Percentiles rank a stretch among this genome's conserved stretches.
Evolutionary conservation across 2,888 invertebrate species (phyloP).

Genomic region (Synanthedon myopaeformis): DNA sequence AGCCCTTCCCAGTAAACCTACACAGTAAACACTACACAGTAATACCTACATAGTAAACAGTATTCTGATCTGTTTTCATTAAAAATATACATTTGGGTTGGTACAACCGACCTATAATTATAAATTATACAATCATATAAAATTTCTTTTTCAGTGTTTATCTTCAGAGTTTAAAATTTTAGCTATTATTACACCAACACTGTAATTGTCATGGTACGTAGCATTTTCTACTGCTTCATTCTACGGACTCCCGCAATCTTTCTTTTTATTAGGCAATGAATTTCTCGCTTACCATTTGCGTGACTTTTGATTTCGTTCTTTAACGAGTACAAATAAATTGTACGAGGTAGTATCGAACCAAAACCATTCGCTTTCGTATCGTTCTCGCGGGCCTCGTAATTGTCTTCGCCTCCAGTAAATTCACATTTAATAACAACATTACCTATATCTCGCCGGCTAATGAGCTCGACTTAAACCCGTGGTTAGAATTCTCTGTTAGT

Average conservation of each 20-base stretch:
- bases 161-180: no score
- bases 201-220: no score
- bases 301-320: slow-evolving; percentile 17
- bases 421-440: slow-evolving; percentile 23
- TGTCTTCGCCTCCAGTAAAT: slow-evolving; percentile 17
- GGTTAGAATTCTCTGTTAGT: slow-evolving; percentile 1
- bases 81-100: no score
- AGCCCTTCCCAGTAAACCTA: no score
- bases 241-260: slow-evolving; percentile 3
- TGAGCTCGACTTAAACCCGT: slow-evolving; percentile 3
- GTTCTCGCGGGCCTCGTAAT: slow-evolving; percentile 24
- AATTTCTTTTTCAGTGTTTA: no score
- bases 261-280: slow-evolving; percentile 6
- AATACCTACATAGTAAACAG: no score
- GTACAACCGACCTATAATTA: no score
- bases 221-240: slow-evolving; percentile 1
- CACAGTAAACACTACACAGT: no score
- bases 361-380: slow-evolving; percentile 12
- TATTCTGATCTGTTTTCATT: no score
- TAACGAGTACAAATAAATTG: slow-evolving; percentile 22
- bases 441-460: slow-evolving; percentile 7
- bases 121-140: no score
- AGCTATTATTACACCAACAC: no score
- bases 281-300: slow-evolving; percentile 4
- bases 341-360: slow-evolving; percentile 15